Base-by-base conservation (phyloP, 1,140 invertebrate species). In the Nasonia giraulti region DNA sequence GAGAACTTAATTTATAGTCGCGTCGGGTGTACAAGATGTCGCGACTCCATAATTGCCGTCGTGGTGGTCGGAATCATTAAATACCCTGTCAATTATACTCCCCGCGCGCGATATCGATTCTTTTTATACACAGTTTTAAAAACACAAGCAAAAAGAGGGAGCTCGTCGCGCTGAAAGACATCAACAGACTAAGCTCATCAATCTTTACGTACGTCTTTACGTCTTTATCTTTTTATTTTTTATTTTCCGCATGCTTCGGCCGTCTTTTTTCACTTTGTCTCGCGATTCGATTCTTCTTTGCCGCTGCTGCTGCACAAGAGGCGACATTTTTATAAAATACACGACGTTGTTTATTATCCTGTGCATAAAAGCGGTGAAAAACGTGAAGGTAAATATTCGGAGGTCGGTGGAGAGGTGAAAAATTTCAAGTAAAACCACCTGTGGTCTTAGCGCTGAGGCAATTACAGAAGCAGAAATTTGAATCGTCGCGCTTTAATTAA, bases 131-230 rank as follows among this genome's bases (percentile, higher is more conserved):
- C 8, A 27, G 23, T 74, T 74, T 74, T 74, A 33, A 33, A 74
- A 37, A 37, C 14, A 37, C 31, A 37, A 74, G 71, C 10, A 74
- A 74, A 75, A 75, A 40, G 73, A 27, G 27, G 2, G 1, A 27
- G 27, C 27, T 27, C 27, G 20, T 62, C 10, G 37, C 10, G 17
- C 20, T 33, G 73, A 37, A 40, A 47, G 44, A 12, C 44, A 77
- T 77, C 40, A 77, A 7, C 44, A 33, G 44, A 17, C 55, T 66
- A 78, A 78, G 37, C 76, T 78, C 76, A 78, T 78, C 76, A 55
- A 78, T 78, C 50, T 78, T 78, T 78, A 62, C 50, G 50, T n/a
- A n/a, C n/a, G n/a, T n/a, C n/a, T n/a, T n/a, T n/a, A n/a, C n/a
- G n/a, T n/a, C n/a, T n/a, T n/a, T n/a, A n/a, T n/a, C n/a, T n/a